These are phyloP conservation scores for Scaptomyza hsui DNA, from an alignment of 1,140 invertebrate genomes.

Conservation along the genomic window DNA sequence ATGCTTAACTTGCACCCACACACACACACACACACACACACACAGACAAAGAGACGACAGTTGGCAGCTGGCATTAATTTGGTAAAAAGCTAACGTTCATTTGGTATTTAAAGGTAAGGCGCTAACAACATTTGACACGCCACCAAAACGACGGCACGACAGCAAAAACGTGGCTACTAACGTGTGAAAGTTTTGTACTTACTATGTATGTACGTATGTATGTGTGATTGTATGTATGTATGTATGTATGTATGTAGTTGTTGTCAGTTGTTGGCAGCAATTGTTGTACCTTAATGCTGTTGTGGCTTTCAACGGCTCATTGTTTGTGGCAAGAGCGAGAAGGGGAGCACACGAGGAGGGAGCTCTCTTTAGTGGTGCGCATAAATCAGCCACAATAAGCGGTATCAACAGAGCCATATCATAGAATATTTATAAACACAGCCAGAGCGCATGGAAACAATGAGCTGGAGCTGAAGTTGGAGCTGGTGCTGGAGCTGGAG, in stretches of 20 bases:
- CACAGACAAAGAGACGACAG: conserved; percentile 6
- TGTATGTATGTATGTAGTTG: conserved; percentile 16
- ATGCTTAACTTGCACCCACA: conserved; percentile 5
- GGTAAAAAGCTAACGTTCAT: conserved; percentile 68
- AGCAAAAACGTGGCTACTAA: conserved; percentile 30
- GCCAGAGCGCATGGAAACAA: conserved; percentile 6
- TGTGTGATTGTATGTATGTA: background rate
- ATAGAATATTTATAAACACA: conserved; percentile 75
- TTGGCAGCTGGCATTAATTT: conserved; percentile 61
- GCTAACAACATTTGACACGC: conserved; percentile 71
- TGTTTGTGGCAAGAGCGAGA: conserved; percentile 9
- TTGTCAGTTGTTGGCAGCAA: conserved; percentile 32
- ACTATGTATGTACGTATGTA: background rate
- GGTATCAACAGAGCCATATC: conserved; percentile 52
- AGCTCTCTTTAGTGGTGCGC: conserved; percentile 33
- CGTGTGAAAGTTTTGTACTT: background rate
- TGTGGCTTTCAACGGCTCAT: conserved; percentile 44
- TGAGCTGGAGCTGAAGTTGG: background rate
- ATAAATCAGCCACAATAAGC: conserved; percentile 75
- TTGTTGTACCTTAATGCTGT: conserved; percentile 40
- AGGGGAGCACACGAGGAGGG: no score
- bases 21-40: conserved; percentile 6
- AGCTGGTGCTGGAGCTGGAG: no score
- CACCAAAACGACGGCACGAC: conserved; percentile 18
- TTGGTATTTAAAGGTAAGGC: conserved; percentile 70